These are phyloP conservation scores for Odontesthes bonariensis DNA, from an alignment of 2,113 vertebrate species.

Conservation along the genomic window DNA sequence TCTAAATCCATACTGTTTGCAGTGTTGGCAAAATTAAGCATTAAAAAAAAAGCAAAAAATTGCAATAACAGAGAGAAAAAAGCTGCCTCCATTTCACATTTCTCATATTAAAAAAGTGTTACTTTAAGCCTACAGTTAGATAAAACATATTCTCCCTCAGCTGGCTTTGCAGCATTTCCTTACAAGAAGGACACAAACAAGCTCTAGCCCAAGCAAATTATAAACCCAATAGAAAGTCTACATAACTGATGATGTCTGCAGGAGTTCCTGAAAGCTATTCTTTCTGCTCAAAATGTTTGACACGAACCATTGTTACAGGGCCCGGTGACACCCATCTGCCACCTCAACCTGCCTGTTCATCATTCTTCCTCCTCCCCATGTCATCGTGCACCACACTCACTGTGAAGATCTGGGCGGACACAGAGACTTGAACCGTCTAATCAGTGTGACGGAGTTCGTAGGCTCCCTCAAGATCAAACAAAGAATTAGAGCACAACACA, in stretches of 20 bases:
- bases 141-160: constrained; percentile 19
- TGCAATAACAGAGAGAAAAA: constrained; percentile 32
- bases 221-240: neutral
- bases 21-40: constrained; percentile 22
- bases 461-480: constrained; percentile 63
- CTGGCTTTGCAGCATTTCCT: neutral
- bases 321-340: constrained; percentile 53
- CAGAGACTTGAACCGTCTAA: constrained; percentile 72
- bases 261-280: constrained; percentile 39
- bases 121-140: constrained; percentile 42
- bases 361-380: constrained; percentile 21
- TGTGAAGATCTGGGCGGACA: constrained; percentile 42
- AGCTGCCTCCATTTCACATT: constrained; percentile 22
- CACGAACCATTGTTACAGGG: constrained; percentile 49
- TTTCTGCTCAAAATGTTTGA: constrained; percentile 41
- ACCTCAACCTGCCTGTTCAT: constrained; percentile 51
- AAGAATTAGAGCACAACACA: constrained; percentile 63
- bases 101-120: constrained; percentile 28
- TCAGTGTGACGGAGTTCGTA: constrained; percentile 75
- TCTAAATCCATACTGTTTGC: constrained; percentile 44
- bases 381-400: constrained; percentile 51
- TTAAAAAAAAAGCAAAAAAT: constrained; percentile 26
- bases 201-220: neutral
- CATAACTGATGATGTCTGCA: constrained; percentile 39
- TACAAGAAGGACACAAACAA: constrained; percentile 5